A percentile compares a stretch with the other conserved stretches of the same genome.
Conservation (phyloP, 2,888 invertebrate species). For the Amphipyra berbera region DNA sequence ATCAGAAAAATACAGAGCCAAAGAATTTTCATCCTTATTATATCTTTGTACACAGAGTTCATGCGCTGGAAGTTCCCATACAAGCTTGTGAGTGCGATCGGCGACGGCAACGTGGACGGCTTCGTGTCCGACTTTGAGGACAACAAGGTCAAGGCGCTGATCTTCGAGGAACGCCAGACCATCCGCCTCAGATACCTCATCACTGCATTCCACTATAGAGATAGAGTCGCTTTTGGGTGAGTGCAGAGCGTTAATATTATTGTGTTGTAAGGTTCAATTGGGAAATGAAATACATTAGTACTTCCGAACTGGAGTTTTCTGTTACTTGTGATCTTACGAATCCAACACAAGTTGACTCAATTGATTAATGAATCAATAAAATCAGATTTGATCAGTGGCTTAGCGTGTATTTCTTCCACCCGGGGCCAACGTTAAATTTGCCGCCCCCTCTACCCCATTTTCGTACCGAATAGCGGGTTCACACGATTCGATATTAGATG, state of each 20-base stretch:
- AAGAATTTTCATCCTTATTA: slow-evolving; percentile 17
- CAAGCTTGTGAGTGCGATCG: slow-evolving; percentile 92
- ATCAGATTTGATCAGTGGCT: too few relatives aligned
- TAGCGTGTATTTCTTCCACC: too few relatives aligned
- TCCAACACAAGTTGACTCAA: too few relatives aligned
- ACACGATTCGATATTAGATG: too few relatives aligned
- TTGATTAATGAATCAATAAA: too few relatives aligned
- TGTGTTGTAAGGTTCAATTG: too few relatives aligned
- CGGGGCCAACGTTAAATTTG: too few relatives aligned
- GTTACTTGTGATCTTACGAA: too few relatives aligned
- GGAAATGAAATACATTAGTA: too few relatives aligned
- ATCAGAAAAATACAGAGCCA: neutral
- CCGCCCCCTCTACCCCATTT: too few relatives aligned
- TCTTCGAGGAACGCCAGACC: slow-evolving; percentile 94
- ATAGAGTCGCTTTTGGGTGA: slow-evolving; percentile 96
- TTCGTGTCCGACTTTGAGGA: slow-evolving; percentile 97
- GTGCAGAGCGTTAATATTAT: slow-evolving; percentile 46
- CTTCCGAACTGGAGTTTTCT: too few relatives aligned
- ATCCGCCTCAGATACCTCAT: slow-evolving; percentile 96
- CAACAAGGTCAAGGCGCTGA: slow-evolving; percentile 96
- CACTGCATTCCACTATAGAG: slow-evolving; percentile 96
- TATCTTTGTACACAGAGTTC: slow-evolving; percentile 92
- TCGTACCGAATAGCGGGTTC: too few relatives aligned
- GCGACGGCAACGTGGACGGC: slow-evolving; percentile 92
- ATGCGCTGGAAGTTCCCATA: slow-evolving; percentile 96